Base-by-base conservation (phyloP, 2,113 vertebrate species). In the Haemorhous mexicanus region DNA sequence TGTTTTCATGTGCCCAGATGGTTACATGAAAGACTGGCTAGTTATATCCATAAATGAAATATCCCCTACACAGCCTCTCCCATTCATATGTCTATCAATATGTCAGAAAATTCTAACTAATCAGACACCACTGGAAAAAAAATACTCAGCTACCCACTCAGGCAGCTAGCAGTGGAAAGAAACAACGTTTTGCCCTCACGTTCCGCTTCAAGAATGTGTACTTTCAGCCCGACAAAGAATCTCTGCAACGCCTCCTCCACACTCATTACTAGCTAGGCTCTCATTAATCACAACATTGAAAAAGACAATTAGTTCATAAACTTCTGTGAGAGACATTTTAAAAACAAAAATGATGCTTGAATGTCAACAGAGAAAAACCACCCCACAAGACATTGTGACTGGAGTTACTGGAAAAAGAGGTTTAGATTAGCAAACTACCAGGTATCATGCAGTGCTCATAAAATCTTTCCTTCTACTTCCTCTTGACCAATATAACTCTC, bases 291-390 rank as follows among this genome's bases (percentile, higher is more conserved):
- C 52, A 91, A 58, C 53, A 78, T 59, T 81, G 80, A 35, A 90
- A 93, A 90, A 93, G 52, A 56, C n/a, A 93, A 35, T 63, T 88
- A 84, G 92, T 82, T 96, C 76, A 90, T 72, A 47, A 94, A 70
- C 75, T 89, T 90, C 75, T 77, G 82, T 84, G 63, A 63, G 63
- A 96, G 56, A 72, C 55, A 80, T 74, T 95, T 88, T 90, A 92
- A 96, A 96, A 96, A 93, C 79, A 97, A 90, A 95, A 96, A 88
- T 43, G 35, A 70, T 80, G 21, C 47, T 89, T 93, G 61, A 77
- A 81, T 88, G 41, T 81, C 61, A 88, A 61, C 47, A 85, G 82
- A 68, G 0, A 12, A 92, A 69, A 33, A 91, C 27, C 50, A 78
- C 49, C 68, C 68, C 59, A 78, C 19, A 83, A 62, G 53, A 47